A percentile compares a stretch with the other conserved stretches of the same genome.
phyloP scores from a whole-genome alignment of 2,113 vertebrate species.

The Malurus elegans region DNA sequence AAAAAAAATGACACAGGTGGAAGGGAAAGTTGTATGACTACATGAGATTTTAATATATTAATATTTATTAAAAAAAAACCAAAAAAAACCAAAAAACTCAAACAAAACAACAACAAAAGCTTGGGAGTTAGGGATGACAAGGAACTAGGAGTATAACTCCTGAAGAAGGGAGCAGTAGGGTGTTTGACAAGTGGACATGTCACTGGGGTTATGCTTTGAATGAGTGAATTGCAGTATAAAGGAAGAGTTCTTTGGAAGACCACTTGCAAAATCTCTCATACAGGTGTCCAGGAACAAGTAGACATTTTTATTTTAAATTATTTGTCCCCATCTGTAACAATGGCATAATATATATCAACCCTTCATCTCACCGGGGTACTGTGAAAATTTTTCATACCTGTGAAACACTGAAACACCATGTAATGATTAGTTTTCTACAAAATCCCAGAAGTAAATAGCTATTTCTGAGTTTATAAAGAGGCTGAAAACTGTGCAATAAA shows the following conservation, averaged over 20 bases:
- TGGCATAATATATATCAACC: background rate
- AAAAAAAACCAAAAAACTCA: background rate
- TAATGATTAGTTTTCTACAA: background rate
- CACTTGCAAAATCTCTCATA: background rate
- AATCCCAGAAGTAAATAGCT: background rate
- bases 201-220: background rate
- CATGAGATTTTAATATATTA: background rate
- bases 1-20: background rate
- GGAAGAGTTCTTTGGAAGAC: background rate
- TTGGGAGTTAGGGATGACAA: background rate
- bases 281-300: background rate
- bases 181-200: background rate
- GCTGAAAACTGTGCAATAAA: background rate
- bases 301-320: background rate
- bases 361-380: background rate
- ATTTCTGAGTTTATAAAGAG: background rate
- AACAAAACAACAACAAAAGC: background rate
- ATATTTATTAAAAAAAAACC: background rate
- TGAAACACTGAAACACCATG: background rate
- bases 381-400: background rate
- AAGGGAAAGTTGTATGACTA: background rate
- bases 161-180: background rate
- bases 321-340: background rate
- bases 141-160: accelerated
- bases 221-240: background rate